These are phyloP conservation scores for Rachycentron canadum DNA, from an alignment of 2,797 vertebrate species.

Conservation along the genomic window DNA sequence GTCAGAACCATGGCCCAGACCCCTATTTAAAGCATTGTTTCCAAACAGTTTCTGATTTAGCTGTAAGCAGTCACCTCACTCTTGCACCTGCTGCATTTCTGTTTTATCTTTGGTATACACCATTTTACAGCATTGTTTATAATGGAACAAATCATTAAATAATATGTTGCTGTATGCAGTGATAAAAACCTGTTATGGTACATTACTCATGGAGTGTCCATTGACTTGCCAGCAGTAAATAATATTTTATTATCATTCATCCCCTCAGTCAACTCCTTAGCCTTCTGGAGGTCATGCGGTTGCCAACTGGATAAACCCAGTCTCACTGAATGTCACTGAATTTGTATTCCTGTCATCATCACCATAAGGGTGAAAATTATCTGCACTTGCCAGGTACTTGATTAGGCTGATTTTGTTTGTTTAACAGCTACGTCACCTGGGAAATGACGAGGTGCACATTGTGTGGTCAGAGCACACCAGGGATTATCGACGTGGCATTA, in stretches of 20 bases:
- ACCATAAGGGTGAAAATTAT: slow-evolving; percentile 45
- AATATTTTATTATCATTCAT: slow-evolving; percentile 15
- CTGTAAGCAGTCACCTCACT: slow-evolving; percentile 23
- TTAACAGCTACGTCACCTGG: slow-evolving; percentile 97
- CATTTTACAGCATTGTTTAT: not conserved
- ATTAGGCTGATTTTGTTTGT: slow-evolving; percentile 72
- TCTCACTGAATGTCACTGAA: slow-evolving; percentile 38
- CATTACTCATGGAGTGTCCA: not conserved
- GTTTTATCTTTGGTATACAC: slow-evolving; percentile 13
- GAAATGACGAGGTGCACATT: slow-evolving; percentile 98
- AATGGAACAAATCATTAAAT: not conserved
- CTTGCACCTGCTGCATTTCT: slow-evolving; percentile 43
- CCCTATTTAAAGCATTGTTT: slow-evolving; percentile 58
- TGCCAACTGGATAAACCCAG: slow-evolving; percentile 26
- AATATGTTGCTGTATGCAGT: not conserved
- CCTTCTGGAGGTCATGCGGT: not conserved
- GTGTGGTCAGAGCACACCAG: slow-evolving; percentile 99
- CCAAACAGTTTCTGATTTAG: slow-evolving; percentile 50
- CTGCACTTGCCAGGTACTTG: slow-evolving; percentile 50
- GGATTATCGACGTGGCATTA: slow-evolving; percentile 96
- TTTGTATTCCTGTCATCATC: slow-evolving; percentile 56
- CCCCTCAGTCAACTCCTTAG: slow-evolving; percentile 1
- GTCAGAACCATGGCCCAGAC: slow-evolving; percentile 20
- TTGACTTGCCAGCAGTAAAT: slow-evolving; percentile 9
- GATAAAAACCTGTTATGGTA: not conserved